phyloP scores from a whole-genome alignment of 2,888 invertebrate genomes.

The Iphiclides podalirius region DNA sequence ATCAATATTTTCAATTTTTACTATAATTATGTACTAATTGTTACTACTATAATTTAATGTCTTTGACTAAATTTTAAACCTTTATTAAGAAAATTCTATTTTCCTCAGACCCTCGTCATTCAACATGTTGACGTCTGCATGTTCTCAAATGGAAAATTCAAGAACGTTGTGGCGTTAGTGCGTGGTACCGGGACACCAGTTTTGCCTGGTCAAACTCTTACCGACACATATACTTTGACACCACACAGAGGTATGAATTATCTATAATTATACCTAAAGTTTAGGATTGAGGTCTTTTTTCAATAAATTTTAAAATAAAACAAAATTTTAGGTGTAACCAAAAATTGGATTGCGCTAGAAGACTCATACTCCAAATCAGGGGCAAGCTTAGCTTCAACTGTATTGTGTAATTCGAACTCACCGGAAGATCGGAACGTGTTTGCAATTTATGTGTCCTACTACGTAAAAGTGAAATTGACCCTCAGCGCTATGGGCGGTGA shows the following conservation, averaged over 20 bases:
- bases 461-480: slow-evolving; percentile 91
- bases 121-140: slow-evolving; percentile 96
- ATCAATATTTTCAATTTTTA: too few species aligned
- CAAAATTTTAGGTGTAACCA: slow-evolving; percentile 82
- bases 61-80: too few species aligned
- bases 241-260: slow-evolving; percentile 79
- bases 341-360: slow-evolving; percentile 95
- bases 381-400: slow-evolving; percentile 82
- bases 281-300: too few species aligned
- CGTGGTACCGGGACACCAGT: slow-evolving; percentile 82
- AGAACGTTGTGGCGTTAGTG: slow-evolving; percentile 90
- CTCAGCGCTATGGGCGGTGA: slow-evolving; percentile 91
- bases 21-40: too few species aligned
- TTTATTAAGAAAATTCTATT: not conserved
- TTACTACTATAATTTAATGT: too few species aligned
- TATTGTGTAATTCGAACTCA: slow-evolving; percentile 72
- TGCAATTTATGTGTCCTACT: slow-evolving; percentile 94
- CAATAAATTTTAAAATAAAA: too few species aligned
- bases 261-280: slow-evolving; percentile 1
- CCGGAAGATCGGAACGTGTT: slow-evolving; percentile 91
- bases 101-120: slow-evolving; percentile 86
- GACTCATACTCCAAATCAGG: slow-evolving; percentile 88
- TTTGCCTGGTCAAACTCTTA: slow-evolving; percentile 82
- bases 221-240: slow-evolving; percentile 82
- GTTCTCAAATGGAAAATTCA: slow-evolving; percentile 96